Conservation (phyloP, 92 coral and sea anemone genomes). For the Scolanthus callimorphus region DNA sequence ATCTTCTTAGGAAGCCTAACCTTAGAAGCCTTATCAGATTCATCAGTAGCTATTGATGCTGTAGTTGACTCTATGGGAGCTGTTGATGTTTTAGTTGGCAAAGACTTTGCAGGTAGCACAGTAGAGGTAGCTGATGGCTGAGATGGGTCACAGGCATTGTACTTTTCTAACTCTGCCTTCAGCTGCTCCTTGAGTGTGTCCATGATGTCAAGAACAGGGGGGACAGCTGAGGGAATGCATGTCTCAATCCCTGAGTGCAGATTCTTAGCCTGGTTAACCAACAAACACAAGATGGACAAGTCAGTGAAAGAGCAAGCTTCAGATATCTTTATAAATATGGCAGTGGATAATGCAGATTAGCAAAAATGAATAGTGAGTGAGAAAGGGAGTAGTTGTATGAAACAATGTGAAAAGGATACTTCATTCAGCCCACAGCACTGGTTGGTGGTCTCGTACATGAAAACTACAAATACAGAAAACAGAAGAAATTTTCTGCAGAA, state of each 20-base stretch:
- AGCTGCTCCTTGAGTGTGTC: conserved; percentile 45
- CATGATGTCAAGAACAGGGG: conserved; percentile 49
- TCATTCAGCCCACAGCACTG: too few relatives aligned
- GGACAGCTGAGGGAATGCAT: conserved; percentile 35
- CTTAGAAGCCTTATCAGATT: conserved; percentile 41
- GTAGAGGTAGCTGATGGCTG: not conserved
- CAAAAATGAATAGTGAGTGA: too few relatives aligned
- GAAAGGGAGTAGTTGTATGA: too few relatives aligned
- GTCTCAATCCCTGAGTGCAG: conserved; percentile 34
- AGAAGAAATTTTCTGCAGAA: too few relatives aligned
- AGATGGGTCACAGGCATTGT: not conserved
- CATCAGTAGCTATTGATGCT: conserved; percentile 7
- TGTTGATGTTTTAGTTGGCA: not conserved
- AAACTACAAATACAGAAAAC: too few relatives aligned
- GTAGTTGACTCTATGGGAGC: conserved; percentile 6
- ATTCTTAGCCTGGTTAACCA: conserved; percentile 46
- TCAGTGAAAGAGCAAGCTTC: too few relatives aligned
- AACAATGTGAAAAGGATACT: too few relatives aligned
- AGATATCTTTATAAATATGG: too few relatives aligned
- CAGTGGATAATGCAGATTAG: too few relatives aligned
- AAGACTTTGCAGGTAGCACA: not conserved
- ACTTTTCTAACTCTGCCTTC: conserved; percentile 24
- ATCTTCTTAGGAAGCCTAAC: too few relatives aligned
- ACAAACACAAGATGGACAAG: too few relatives aligned
- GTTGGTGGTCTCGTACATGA: too few relatives aligned